Percentiles rank a stretch among this genome's conserved stretches.
Evolutionary conservation across 2,797 vertebrate genomes (phyloP).

Genomic region (Pitangus sulphuratus): DNA sequence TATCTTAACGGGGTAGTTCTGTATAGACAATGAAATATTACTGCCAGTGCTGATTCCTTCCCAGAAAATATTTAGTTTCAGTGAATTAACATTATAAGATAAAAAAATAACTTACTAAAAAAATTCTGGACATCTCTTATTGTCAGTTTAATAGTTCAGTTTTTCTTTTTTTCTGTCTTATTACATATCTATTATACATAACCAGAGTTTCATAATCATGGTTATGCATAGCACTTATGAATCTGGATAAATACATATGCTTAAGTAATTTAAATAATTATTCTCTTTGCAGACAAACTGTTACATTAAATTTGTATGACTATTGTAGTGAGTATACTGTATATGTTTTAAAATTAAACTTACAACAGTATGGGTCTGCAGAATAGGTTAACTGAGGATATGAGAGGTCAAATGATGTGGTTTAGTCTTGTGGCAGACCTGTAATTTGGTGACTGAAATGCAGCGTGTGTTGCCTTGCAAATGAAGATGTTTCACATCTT

Average conservation of each 20-base stretch:
- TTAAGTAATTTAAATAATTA: neutral
- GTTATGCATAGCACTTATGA: neutral
- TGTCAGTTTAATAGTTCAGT: neutral
- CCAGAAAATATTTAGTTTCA: neutral
- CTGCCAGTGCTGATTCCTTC: neutral
- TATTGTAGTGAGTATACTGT: neutral
- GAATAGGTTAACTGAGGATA: slow-evolving; percentile 1
- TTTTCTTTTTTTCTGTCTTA: neutral
- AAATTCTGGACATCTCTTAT: neutral
- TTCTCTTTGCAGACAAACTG: neutral
- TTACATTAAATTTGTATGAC: neutral
- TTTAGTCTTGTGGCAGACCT: slow-evolving; percentile 27
- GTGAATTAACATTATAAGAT: neutral
- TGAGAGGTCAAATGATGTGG: neutral
- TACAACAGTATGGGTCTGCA: neutral
- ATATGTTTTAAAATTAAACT: neutral
- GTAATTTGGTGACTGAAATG: slow-evolving; percentile 39
- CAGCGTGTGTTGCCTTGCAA: slow-evolving; percentile 58
- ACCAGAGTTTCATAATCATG: neutral
- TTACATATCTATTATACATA: neutral
- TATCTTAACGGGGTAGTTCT: neutral
- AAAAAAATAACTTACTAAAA: neutral
- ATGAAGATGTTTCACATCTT: slow-evolving; percentile 74
- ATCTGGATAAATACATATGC: neutral
- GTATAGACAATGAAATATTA: neutral